A percentile compares a stretch with the other conserved stretches of the same genome.
phyloP scores from a whole-genome alignment of 2,888 invertebrate species.

The Caenorhabditis panamensis region DNA sequence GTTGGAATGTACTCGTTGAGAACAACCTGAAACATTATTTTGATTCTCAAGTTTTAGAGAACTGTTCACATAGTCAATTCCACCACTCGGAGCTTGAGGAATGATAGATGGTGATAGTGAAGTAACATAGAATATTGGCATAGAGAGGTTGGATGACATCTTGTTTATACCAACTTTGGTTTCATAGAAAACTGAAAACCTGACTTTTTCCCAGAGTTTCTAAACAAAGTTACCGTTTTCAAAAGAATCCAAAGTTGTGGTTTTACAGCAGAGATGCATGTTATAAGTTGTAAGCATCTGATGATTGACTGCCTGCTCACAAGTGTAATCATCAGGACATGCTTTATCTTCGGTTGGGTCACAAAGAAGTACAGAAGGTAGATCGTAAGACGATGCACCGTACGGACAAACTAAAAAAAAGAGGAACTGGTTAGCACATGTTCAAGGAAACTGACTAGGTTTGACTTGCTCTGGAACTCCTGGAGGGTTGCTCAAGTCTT shows the following conservation, averaged over 20 bases:
- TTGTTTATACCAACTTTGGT: constrained; percentile 77
- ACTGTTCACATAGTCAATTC: constrained; percentile 69
- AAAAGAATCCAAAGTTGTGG: constrained; percentile 70
- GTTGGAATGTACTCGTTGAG: constrained; percentile 71
- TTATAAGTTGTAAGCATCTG: constrained; percentile 75
- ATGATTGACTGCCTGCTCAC: constrained; percentile 72
- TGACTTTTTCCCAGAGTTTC: not conserved
- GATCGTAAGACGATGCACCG: constrained; percentile 72
- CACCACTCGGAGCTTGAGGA: constrained; percentile 69
- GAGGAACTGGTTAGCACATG: too few relatives aligned
- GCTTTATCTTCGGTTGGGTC: constrained; percentile 73
- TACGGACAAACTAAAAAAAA: constrained; percentile 71
- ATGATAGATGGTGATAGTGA: constrained; percentile 73
- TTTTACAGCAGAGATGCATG: constrained; percentile 75
- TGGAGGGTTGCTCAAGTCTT: constrained; percentile 72
- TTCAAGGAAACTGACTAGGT: constrained; percentile 64
- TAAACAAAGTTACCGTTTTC: constrained; percentile 66
- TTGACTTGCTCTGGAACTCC: constrained; percentile 75
- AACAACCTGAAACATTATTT: constrained; percentile 64
- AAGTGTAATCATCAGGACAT: constrained; percentile 70
- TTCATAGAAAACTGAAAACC: constrained; percentile 72
- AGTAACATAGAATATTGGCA: constrained; percentile 76
- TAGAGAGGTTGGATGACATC: constrained; percentile 72
- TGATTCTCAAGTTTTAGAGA: too few relatives aligned
- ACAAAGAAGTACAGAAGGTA: constrained; percentile 72